These are phyloP conservation scores for Drosophila quinaria DNA, from an alignment of 2,888 invertebrate species.

Conservation along the genomic window DNA sequence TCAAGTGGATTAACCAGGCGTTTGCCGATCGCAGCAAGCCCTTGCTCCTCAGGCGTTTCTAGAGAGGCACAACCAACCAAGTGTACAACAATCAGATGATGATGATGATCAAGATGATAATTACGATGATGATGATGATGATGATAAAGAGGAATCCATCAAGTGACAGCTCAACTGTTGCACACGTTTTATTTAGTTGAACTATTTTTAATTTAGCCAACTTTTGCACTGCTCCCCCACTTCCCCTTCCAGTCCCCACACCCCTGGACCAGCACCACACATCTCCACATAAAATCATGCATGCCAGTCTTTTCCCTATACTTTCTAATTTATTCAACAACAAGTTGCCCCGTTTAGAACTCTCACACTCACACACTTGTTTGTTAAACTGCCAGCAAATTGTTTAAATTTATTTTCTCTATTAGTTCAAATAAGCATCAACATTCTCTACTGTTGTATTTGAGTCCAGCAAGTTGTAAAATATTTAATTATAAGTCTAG, in stretches of 20 bases:
- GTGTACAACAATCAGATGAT: constrained; percentile 10
- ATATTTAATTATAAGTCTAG: constrained; percentile 71
- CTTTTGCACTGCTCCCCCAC: constrained; percentile 55
- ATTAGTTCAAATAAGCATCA: constrained; percentile 56
- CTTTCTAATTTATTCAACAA: constrained; percentile 61
- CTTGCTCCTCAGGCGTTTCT: constrained; percentile 72
- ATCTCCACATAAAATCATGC: constrained; percentile 29
- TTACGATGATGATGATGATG: constrained; percentile 15
- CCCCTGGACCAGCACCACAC: constrained; percentile 23
- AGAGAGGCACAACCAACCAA: constrained; percentile 8
- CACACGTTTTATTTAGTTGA: constrained; percentile 54
- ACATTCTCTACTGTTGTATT: constrained; percentile 44
- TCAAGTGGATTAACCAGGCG: constrained; percentile 87
- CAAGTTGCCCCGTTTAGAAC: constrained; percentile 15
- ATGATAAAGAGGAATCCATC: constrained; percentile 28
- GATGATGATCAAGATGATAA: constrained; percentile 26
- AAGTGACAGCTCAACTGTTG: constrained; percentile 43
- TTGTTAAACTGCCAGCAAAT: constrained; percentile 41
- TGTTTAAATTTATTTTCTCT: constrained; percentile 24
- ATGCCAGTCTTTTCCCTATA: constrained; percentile 14
- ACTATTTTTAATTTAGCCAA: constrained; percentile 72
- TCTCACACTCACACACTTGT: constrained; percentile 16
- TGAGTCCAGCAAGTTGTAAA: constrained; percentile 65
- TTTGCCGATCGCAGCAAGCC: constrained; percentile 83
- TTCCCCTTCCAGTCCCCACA: not conserved